These are phyloP conservation scores for Ctenochaetus hawaiiensis DNA, from an alignment of 2,797 vertebrate genomes.

Conservation along the genomic window DNA sequence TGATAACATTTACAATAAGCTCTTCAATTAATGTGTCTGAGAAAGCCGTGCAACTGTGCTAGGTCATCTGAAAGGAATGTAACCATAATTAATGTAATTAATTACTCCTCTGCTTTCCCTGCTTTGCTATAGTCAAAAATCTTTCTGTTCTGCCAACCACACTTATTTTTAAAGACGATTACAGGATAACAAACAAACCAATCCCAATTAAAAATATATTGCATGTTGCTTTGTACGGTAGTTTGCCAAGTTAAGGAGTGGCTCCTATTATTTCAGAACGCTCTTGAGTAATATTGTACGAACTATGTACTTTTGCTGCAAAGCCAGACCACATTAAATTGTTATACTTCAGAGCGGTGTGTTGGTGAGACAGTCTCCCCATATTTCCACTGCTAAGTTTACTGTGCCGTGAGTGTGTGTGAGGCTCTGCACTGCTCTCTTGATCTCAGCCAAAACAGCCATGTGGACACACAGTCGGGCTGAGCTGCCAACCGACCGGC, in stretches of 20 bases:
- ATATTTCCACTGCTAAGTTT: slow-evolving; percentile 47
- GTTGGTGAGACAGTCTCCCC: slow-evolving; percentile 27
- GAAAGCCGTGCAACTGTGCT: background rate
- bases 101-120: background rate
- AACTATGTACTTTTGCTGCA: slow-evolving; percentile 23
- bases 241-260: slow-evolving; percentile 20
- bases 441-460: slow-evolving; percentile 54
- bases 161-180: slow-evolving; percentile 2
- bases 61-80: background rate
- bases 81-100: slow-evolving; percentile 10
- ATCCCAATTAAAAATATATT: background rate
- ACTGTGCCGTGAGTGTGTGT: slow-evolving; percentile 32
- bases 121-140: background rate
- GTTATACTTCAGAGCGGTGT: slow-evolving; percentile 28
- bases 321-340: slow-evolving; percentile 46
- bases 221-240: background rate
- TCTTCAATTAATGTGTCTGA: background rate
- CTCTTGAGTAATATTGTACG: slow-evolving; percentile 26
- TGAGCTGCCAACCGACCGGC: slow-evolving; percentile 53
- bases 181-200: background rate
- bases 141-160: background rate
- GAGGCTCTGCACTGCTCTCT: slow-evolving; percentile 29
- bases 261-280: slow-evolving; percentile 19
- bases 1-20: background rate
- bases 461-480: slow-evolving; percentile 62